Base-by-base conservation (phyloP, 64 coral and sea anemone species). In the Montipora sp. region DNA sequence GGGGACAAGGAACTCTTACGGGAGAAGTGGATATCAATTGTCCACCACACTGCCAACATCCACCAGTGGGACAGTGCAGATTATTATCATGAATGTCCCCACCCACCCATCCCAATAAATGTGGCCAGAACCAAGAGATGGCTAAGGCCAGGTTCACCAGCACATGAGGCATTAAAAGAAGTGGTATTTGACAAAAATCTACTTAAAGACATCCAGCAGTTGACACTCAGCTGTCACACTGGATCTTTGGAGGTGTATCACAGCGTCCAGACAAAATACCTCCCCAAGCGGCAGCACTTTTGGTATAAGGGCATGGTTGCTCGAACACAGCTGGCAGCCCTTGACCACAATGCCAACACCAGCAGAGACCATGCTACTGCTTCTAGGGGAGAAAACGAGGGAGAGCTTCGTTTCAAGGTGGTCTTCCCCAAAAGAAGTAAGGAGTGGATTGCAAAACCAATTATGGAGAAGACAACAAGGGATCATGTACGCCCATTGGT, bases 391-490 rank as follows among this genome's bases (percentile, higher is more conserved):
- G n/a, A 19, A 57, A 58, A 83, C 5, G 66, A 70, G 15, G 80
- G 80, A 83, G 50, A 83, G 58, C 80, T 83, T 63, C 2, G 58
- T 5, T 83, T 24, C 22, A 61, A 83, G 43, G 80, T 83, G 27
- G 53, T 83, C 65, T 83, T 61, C 50, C 80, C 80, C 36, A 83
- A 83, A 53, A 14, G 50, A 57, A 83, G 3, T 57, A 63, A 84
- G 45, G 81, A 66, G 36, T 84, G 53, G 59, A 46, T 84, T 44
- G 81, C 81, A 46, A 84, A 84, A 84, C 51, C 81, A 7, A 84
- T 84, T 43, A 84, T 84, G 81, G 55, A 84, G 81, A 84, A 84
- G 81, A 36, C 81, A 46, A 84, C 51, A 18, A 84, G 67, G 67
- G 81, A 84, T 57, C 81, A 84, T 1, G 19, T 84, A 24, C 27